These are phyloP conservation scores for Nothura maculosa DNA, from an alignment of 2,797 vertebrate genomes.

Conservation along the genomic window DNA sequence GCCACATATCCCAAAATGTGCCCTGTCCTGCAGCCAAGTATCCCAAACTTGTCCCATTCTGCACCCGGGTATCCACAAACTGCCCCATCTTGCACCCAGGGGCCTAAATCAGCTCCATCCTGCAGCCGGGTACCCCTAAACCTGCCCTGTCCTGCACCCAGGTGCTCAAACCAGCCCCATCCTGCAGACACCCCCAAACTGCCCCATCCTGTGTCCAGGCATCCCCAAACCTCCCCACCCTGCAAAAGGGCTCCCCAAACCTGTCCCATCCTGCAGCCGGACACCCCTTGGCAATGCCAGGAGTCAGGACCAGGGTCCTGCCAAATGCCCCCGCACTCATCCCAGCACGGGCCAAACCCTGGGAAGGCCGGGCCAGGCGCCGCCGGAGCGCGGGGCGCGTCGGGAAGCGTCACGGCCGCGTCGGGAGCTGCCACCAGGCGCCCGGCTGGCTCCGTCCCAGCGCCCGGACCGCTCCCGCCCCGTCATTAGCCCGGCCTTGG, in stretches of 20 bases:
- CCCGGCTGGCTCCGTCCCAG: not conserved
- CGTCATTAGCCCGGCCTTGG: not conserved
- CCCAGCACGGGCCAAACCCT: not conserved
- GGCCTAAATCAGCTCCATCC: too few relatives aligned
- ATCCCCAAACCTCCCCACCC: too few relatives aligned
- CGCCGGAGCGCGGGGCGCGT: too few relatives aligned
- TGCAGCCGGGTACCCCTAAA: too few relatives aligned
- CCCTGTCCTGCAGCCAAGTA: accelerated
- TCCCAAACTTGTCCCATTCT: accelerated
- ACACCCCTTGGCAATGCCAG: accelerated
- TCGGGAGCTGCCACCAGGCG: not conserved
- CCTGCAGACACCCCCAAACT: too few relatives aligned
- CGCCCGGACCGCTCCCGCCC: not conserved
- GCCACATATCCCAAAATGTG: accelerated
- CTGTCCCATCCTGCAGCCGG: too few relatives aligned
- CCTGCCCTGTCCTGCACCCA: too few relatives aligned
- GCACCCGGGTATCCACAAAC: accelerated
- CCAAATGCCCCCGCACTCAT: not conserved
- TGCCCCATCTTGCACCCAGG: too few relatives aligned
- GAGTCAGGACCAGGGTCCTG: not conserved
- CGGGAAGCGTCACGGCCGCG: not conserved
- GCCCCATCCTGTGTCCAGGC: too few relatives aligned
- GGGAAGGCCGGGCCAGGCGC: too few relatives aligned
- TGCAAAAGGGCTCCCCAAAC: too few relatives aligned
- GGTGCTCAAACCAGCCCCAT: too few relatives aligned